Evolutionary conservation across 2,113 vertebrate species (phyloP), one percentile per base, ranked within the genome.

Genomic region (Fukomys damarensis): DNA sequence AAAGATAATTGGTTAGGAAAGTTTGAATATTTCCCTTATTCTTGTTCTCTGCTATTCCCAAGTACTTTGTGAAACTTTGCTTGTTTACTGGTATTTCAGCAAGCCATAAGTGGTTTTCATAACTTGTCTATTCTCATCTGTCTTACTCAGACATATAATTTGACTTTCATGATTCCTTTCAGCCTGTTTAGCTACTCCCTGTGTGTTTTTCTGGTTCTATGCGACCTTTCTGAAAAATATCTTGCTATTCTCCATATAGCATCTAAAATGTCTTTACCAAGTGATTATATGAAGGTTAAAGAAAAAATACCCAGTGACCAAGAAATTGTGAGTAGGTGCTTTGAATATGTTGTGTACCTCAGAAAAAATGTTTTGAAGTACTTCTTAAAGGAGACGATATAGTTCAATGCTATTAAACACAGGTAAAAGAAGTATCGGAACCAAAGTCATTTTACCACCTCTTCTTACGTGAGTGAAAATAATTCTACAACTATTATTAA

Each of bases 121-220:
- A 80, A 90, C 61, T 94, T 93, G 86, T 70, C 56, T 77, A 14
- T 92, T 88, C 66, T 77, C n/a, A 86, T 63, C 74, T 94, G 24
- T 93, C 24, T 35, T 43, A 41, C 28, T 58, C 22, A 86, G 90
- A 52, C 49, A 49, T 66, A 26, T 87, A 79, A 89, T 77, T 26
- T 97, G 3, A 92, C 89, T 95, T 97, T 74, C 58, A 79, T 81
- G 88, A 63, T 72, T 97, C 88, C 79, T 80, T 49, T 92, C 70
- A 93, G 80, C 9, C 56, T 81, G 17, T 12, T 80, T 70, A 43
- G 41, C 22, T 59, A 46, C 20, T 84, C 32, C 17, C 22, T 87
- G 13, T 74, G 20, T 92, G 4, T 86, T 95, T 74, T 86, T 93
- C 65, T 93, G 41, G 43, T 86, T 84, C 7, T 43, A 2, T 22